Evolutionary conservation across 1,140 invertebrate species (phyloP).

Genomic region (Cardiocondyla obscurior): DNA sequence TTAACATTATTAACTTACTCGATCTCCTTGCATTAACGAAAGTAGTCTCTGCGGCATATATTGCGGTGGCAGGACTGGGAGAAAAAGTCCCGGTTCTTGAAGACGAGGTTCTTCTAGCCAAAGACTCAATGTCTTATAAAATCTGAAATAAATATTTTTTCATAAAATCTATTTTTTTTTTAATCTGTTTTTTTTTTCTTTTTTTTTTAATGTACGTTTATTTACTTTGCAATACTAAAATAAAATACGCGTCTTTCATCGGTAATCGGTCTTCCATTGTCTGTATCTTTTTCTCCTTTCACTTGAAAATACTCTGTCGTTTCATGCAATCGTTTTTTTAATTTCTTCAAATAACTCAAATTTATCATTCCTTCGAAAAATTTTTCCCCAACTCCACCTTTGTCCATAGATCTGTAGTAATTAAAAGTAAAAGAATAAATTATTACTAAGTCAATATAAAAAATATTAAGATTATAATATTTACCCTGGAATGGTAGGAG

Average conservation of each 20-base stretch:
- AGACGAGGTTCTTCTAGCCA: constrained; percentile 92
- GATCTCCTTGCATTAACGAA: constrained; percentile 84
- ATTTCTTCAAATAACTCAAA: constrained; percentile 88
- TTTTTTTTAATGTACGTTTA: not conserved
- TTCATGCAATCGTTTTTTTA: constrained; percentile 89
- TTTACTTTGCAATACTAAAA: constrained; percentile 78
- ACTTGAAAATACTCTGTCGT: constrained; percentile 86
- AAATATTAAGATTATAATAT: constrained; percentile 38
- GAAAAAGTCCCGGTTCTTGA: constrained; percentile 87
- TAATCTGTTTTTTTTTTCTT: no score
- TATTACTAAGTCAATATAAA: not conserved
- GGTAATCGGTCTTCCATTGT: constrained; percentile 78
- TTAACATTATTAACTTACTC: constrained; percentile 73
- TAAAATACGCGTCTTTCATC: constrained; percentile 81
- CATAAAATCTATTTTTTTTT: not conserved
- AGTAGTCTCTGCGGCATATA: constrained; percentile 86
- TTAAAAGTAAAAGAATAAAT: constrained; percentile 55
- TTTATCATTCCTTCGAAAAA: constrained; percentile 91
- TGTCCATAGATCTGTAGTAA: constrained; percentile 78
- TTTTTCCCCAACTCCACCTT: constrained; percentile 88
- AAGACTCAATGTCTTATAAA: constrained; percentile 88
- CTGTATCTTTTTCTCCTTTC: constrained; percentile 77
- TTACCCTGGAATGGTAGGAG: constrained; percentile 84
- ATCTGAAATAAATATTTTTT: constrained; percentile 74
- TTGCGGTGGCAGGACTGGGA: constrained; percentile 90